Evolutionary conservation across 2,797 vertebrate genomes (phyloP).

Genomic region (Enteromius fasciolatus): DNA sequence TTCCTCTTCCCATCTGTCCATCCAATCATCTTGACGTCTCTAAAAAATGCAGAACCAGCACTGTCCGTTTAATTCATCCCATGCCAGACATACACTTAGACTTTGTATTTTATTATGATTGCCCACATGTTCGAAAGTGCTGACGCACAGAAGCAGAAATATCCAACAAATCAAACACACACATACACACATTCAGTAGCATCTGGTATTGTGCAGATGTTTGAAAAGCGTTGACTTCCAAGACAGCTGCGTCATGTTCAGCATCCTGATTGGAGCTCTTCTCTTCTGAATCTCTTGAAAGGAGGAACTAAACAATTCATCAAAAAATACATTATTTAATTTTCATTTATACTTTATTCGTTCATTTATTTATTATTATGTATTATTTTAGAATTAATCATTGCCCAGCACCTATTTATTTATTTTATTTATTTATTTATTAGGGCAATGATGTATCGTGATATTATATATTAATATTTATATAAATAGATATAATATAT

Average conservation of each 20-base stretch:
- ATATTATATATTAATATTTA: too few relatives aligned
- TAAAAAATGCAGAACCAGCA: slow-evolving; percentile 14
- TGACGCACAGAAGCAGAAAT: slow-evolving; percentile 12
- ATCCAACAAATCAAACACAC: neutral
- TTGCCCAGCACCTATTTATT: too few relatives aligned
- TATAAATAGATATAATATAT: too few relatives aligned
- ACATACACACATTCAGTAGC: neutral
- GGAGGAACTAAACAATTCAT: neutral
- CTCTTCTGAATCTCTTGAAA: neutral
- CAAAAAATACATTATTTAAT: neutral
- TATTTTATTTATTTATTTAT: too few relatives aligned
- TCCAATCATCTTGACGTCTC: slow-evolving; percentile 3
- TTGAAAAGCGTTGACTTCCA: neutral
- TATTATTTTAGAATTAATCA: too few relatives aligned
- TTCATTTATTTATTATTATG: neutral
- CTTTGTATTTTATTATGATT: slow-evolving; percentile 6
- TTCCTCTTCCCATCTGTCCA: slow-evolving; percentile 14
- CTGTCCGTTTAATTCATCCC: slow-evolving; percentile 4
- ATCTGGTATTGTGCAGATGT: slow-evolving; percentile 11
- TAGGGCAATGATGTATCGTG: too few relatives aligned
- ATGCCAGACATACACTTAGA: slow-evolving; percentile 32
- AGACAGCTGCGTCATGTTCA: neutral
- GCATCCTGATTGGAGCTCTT: neutral
- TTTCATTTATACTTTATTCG: neutral
- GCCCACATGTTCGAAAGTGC: slow-evolving; percentile 18